Evolutionary conservation across 2,113 vertebrate genomes (phyloP).

Genomic region (Sterna hirundo): DNA sequence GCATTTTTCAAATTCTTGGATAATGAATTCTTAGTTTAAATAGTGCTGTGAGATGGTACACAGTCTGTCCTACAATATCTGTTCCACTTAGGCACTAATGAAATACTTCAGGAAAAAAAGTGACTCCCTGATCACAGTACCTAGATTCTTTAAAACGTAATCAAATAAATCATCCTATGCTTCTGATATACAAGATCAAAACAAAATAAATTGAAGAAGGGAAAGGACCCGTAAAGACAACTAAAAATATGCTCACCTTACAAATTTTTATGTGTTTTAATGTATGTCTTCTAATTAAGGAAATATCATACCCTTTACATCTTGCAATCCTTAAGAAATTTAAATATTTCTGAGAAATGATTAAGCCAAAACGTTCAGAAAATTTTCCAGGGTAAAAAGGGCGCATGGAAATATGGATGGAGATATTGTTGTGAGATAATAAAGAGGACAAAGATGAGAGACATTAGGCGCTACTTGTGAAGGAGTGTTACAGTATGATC

Average conservation of each 20-base stretch:
- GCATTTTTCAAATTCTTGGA: not conserved
- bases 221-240: not conserved
- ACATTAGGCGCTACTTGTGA: not conserved
- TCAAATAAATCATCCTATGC: not conserved
- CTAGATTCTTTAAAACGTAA: not conserved
- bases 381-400: not conserved
- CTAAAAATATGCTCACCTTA: not conserved
- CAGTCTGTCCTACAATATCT: not conserved
- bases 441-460: not conserved
- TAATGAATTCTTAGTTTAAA: not conserved
- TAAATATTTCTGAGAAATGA: not conserved
- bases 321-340: not conserved
- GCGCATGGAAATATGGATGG: not conserved
- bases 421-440: not conserved
- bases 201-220: not conserved
- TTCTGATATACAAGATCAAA: not conserved
- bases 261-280: not conserved
- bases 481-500: not conserved
- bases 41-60: not conserved
- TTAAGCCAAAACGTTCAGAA: not conserved
- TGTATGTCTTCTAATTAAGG: not conserved
- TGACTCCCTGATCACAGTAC: not conserved
- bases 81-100: not conserved
- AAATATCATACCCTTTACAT: not conserved
- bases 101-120: not conserved